phyloP scores from a whole-genome alignment of 2,797 vertebrate species.

The Hoplostethus atlanticus region DNA sequence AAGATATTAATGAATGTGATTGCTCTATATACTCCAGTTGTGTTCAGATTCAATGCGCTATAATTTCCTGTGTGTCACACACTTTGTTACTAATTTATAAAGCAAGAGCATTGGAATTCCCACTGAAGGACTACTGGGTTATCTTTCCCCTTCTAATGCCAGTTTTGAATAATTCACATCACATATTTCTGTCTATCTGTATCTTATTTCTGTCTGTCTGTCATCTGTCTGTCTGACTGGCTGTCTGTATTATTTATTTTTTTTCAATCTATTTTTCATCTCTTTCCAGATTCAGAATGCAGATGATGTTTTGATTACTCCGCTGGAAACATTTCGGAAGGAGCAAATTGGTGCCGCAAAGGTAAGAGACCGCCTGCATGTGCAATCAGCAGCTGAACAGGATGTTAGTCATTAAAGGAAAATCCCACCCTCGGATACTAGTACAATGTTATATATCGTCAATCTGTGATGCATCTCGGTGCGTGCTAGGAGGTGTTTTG shows the following conservation, averaged over 20 bases:
- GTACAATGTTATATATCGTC: no score
- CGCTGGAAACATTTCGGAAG: slow-evolving; percentile 97
- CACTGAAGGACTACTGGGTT: slow-evolving; percentile 21
- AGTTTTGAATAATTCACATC: slow-evolving; percentile 36
- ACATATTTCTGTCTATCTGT: slow-evolving; percentile 9
- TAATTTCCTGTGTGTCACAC: slow-evolving; percentile 51
- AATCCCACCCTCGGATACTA: no score
- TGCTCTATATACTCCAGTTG: slow-evolving; percentile 50
- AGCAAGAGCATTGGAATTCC: slow-evolving; percentile 28
- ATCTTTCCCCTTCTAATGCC: slow-evolving; percentile 25
- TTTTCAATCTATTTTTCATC: slow-evolving; percentile 12
- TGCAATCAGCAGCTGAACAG: slow-evolving; percentile 52
- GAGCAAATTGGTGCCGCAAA: slow-evolving; percentile 98
- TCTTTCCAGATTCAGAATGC: slow-evolving; percentile 94
- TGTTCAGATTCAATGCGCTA: slow-evolving; percentile 42
- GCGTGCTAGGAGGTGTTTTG: no score
- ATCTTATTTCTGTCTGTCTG: background rate
- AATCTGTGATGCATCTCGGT: no score
- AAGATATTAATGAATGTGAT: slow-evolving; percentile 72
- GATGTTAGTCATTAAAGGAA: background rate
- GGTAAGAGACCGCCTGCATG: slow-evolving; percentile 85
- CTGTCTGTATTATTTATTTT: slow-evolving; percentile 14
- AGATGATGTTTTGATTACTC: slow-evolving; percentile 96
- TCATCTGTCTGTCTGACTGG: slow-evolving; percentile 26
- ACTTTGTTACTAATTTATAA: slow-evolving; percentile 29